Evolutionary conservation across 2,113 vertebrate genomes (phyloP), one percentile per base, ranked within the genome.

Genomic region (Thamnaconus septentrionalis): DNA sequence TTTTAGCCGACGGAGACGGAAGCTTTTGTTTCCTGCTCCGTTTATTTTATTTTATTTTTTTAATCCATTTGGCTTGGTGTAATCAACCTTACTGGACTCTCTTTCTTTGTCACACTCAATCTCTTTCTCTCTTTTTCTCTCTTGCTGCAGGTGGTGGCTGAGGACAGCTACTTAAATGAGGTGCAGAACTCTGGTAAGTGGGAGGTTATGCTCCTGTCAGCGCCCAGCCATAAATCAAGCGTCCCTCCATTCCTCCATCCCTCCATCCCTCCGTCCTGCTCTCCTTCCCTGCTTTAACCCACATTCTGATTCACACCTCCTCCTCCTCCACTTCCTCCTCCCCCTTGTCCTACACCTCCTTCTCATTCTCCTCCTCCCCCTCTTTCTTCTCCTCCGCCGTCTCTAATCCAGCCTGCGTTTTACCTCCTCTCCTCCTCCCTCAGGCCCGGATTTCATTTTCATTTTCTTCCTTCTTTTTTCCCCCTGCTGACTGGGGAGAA

Each of bases 131-230:
- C 18, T 31, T 31, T 31, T 31, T 31, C 18, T 31, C 18, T 42
- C 56, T 4, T 3, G 44, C 66, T 87, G 78, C 78, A 92, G 92
- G 89, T 90, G 67, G 88, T 90, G 69, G 73, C 88, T 54, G 90
- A 92, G 70, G 92, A 92, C 84, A 91, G 89, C 62, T 92, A 92
- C 79, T 79, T 92, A 78, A 92, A 93, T 51, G 87, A 90, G 64
- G 90, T 93, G 79, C 90, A 91, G 85, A 91, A 88, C 83, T 90
- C 91, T 87, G 92, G 92, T 93, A 81, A 79, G 90, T 58, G 50
- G 61, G 64, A 59, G 49, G 57, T 45, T 58, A 73, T n/a, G 0
- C 57, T 69, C 46, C n/a, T 31, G 31, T 45, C 44, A 64, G 42
- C 53, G 56, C 42, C 43, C 3, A n/a, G 52, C 44, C 44, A 46